Evolutionary conservation across 2,888 invertebrate species (phyloP), one percentile per base, ranked within the genome.

Genomic region (Lepetodrilus schrolli): DNA sequence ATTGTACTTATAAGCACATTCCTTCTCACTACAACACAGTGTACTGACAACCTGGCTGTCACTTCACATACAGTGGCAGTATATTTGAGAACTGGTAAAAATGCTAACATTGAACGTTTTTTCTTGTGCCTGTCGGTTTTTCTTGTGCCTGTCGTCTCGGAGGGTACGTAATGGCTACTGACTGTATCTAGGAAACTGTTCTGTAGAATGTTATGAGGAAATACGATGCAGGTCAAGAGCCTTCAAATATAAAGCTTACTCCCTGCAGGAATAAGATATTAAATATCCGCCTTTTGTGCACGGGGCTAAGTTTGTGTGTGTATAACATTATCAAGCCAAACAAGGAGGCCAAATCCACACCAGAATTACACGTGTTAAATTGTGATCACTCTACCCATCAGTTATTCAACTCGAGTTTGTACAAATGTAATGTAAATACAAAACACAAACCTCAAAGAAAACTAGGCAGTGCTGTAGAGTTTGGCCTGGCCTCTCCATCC

Each of bases 341-440:
- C 58, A 58, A 30, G 30, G 34, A 58, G 58, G 58, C 58, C 58
- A 58, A 30, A 58, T 13, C 17, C 13, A 30, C 30, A 30, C 30
- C 30, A 34, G 30, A 58, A 30, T 30, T 58, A 58, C 58, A 58
- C 34, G 58, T 58, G 58, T 58, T 58, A 58, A 58, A 30, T 23
- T 58, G 58, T 58, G 58, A 58, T 58, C 58, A 58, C 17, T 30
- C 26, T 17, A 58, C 26, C 58, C 26, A 58, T 58, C 58, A 58
- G 58, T 58, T 58, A 58, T 58, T 58, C 30, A 23, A 58, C 30
- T 30, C 58, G 17, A 58, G 58, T 58, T 58, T 58, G 58, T 58
- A 58, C 58, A 58, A 58, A 26, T 26, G 58, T 58, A 58, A 58
- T n/a, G 58, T 58, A 58, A 58, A 58, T 58, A 58, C 58, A 58